Base-by-base conservation (phyloP, 37 sponge, comb jelly and placozoan genomes). In the Halichondria panicea region DNA sequence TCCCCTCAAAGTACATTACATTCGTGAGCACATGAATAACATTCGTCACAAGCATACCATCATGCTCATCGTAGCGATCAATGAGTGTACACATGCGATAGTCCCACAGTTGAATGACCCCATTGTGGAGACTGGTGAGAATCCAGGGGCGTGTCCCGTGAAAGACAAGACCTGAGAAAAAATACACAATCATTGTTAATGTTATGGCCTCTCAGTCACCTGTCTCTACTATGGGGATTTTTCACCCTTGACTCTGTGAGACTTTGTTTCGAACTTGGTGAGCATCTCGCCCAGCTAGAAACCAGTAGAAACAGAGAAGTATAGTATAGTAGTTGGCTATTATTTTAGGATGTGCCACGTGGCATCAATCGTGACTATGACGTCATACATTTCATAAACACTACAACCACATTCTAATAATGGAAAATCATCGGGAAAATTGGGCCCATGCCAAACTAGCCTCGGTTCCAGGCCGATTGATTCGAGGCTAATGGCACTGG, bases 31-130 rank as follows among this genome's bases (percentile, higher is more conserved):
- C n/a, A n/a, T n/a, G n/a, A n/a, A n/a, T n/a, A n/a, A n/a, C n/a
- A n/a, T n/a, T n/a, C n/a, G n/a, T n/a, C n/a, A n/a, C n/a, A n/a
- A n/a, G n/a, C 89, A 68, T 62, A 92, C 97, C 99, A 55, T 98
- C 99, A 55, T 98, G 99, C 34, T 98, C 99, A 67, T 98, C 99
- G 79, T 72, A 98, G 57, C 93, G 66, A 56, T 98, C 99, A 4
- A 98, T 88, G 27, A 98, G 90, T 2, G 97, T 93, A 31, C 96
- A 83, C 96, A 98, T 98, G 40, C 96, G 83, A 61, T 95, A 98
- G 82, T 98, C 99, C 99, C 99, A 98, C n/a, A 98, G 90, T 75
- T 98, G 99, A 60, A 98, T 88, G 22, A 93, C 84, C 28, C 99
- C 99, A 62, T 90, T 93, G 85, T 98, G 99, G 13, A 98, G 91